These are phyloP conservation scores for Sesamia nonagrioides DNA, from an alignment of 1,140 invertebrate species.

Conservation along the genomic window DNA sequence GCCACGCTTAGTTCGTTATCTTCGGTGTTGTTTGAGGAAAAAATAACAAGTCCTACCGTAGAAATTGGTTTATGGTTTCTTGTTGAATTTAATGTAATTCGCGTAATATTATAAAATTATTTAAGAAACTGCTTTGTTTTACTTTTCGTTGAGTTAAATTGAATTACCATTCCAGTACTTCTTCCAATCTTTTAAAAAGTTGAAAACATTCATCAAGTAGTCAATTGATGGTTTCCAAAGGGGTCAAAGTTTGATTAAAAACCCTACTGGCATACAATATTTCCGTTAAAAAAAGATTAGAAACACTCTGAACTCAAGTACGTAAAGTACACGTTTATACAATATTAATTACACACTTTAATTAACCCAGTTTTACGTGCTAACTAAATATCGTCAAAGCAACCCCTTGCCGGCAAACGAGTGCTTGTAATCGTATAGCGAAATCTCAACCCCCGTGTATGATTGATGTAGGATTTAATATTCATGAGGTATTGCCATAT, in stretches of 20 bases:
- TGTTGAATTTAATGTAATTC: background rate
- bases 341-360: slow-evolving; percentile 56
- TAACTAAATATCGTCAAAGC: slow-evolving; percentile 54
- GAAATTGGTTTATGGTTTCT: slow-evolving; percentile 29
- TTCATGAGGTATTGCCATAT: slow-evolving; percentile 69
- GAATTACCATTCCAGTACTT: too few species aligned
- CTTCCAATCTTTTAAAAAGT: background rate
- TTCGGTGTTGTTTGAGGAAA: slow-evolving; percentile 52
- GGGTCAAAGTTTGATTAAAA: background rate
- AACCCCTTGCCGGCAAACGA: slow-evolving; percentile 63
- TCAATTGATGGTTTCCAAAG: background rate
- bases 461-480: slow-evolving; percentile 74
- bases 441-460: slow-evolving; percentile 61
- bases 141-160: too few species aligned
- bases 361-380: slow-evolving; percentile 59
- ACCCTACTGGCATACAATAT: background rate
- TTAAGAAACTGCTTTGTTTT: too few species aligned
- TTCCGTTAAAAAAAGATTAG: background rate
- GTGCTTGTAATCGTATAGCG: slow-evolving; percentile 55
- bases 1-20: slow-evolving; percentile 50
- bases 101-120: too few species aligned
- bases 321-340: slow-evolving; percentile 31
- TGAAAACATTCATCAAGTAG: too few species aligned
- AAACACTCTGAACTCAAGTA: background rate
- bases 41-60: slow-evolving; percentile 34